phyloP scores from a whole-genome alignment of 2,797 vertebrate genomes.

The Syncerus caffer region DNA sequence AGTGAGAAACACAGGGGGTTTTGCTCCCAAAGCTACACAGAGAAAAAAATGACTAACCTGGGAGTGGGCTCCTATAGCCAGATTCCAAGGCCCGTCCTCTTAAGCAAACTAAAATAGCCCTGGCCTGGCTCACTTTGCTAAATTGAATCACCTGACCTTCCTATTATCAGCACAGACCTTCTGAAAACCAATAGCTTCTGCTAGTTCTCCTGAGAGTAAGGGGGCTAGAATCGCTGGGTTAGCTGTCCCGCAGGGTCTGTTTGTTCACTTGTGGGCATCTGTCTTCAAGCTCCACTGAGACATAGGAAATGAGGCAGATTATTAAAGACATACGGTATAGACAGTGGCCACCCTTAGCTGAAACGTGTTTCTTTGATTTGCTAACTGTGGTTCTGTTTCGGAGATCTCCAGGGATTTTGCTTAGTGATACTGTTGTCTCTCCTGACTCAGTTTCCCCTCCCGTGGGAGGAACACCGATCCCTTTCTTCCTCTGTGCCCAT shows the following conservation, averaged over 20 bases:
- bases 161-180: neutral
- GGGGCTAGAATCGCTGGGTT: neutral
- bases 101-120: neutral
- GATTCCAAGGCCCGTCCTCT: neutral
- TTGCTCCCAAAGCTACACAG: neutral
- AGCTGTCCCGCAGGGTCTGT: neutral
- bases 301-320: neutral
- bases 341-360: neutral
- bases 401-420: neutral
- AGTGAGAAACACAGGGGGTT: neutral
- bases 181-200: neutral
- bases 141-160: neutral
- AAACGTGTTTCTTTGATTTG: neutral
- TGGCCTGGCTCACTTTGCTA: neutral
- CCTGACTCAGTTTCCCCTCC: neutral
- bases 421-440: neutral
- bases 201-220: neutral
- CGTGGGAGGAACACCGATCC: neutral
- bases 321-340: neutral
- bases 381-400: neutral
- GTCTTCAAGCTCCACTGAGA: neutral
- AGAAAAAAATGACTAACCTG: too few relatives aligned
- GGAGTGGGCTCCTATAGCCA: neutral
- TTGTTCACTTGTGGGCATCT: neutral
- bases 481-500: neutral